A percentile compares a stretch with the other conserved stretches of the same genome.
phyloP scores from a whole-genome alignment of 1,140 invertebrate genomes.

The Drosophila eugracilis region DNA sequence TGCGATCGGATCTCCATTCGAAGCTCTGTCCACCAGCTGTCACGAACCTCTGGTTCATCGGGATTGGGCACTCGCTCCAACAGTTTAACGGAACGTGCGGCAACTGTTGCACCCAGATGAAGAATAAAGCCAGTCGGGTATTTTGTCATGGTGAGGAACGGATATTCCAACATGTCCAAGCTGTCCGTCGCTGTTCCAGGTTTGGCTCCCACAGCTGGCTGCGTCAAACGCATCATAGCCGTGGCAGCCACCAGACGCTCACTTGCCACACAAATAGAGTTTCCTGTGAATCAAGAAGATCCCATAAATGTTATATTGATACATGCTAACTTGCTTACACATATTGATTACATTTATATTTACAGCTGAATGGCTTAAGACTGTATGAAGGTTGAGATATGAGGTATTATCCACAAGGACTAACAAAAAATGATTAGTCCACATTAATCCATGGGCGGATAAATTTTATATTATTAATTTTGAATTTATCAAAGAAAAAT shows the following conservation, averaged over 20 bases:
- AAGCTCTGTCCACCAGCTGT: conserved; percentile 98
- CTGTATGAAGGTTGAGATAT: conserved; percentile 13
- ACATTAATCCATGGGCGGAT: neutral
- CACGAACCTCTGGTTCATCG: conserved; percentile 95
- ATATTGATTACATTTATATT: conserved; percentile 38
- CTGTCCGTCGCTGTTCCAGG: conserved; percentile 86
- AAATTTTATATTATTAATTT: neutral
- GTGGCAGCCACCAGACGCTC: conserved; percentile 80
- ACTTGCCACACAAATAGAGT: conserved; percentile 83
- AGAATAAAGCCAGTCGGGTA: conserved; percentile 95
- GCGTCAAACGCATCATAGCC: conserved; percentile 85
- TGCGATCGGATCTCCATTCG: conserved; percentile 97
- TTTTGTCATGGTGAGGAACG: conserved; percentile 96
- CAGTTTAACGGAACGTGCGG: conserved; percentile 94
- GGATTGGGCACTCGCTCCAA: conserved; percentile 92
- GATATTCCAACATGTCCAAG: conserved; percentile 95
- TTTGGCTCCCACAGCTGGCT: conserved; percentile 57
- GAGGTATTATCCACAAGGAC: too few relatives aligned
- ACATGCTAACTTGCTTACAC: conserved; percentile 4
- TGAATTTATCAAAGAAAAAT: neutral
- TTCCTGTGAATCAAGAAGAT: conserved; percentile 57
- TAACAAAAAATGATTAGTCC: neutral
- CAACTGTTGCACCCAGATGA: conserved; percentile 95
- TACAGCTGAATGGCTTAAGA: conserved; percentile 42
- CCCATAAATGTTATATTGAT: neutral